These are phyloP conservation scores for Aleiodes testaceus DNA, from an alignment of 2,888 invertebrate species.

Conservation along the genomic window DNA sequence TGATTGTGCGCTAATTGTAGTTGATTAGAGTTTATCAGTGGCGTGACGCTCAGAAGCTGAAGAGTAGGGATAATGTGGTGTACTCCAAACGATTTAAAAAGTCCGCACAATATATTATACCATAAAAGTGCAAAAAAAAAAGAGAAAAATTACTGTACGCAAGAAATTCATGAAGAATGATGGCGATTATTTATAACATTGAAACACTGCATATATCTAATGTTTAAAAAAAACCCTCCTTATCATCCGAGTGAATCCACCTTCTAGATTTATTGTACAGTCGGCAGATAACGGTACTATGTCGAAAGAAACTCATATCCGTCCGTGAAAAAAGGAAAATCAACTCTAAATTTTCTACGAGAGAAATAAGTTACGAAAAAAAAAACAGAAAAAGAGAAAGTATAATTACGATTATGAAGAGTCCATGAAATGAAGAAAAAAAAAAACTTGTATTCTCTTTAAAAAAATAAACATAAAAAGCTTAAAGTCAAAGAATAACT, in stretches of 20 bases:
- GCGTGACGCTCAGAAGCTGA: conserved; percentile 15
- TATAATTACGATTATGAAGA: background rate
- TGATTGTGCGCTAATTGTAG: conserved; percentile 38
- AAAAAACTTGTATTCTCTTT: no score
- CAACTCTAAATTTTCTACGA: background rate
- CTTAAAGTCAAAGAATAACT: no score
- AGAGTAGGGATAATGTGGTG: background rate
- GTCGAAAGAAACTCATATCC: background rate
- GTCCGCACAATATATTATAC: no score
- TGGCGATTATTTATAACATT: conserved; percentile 17
- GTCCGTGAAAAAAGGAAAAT: background rate
- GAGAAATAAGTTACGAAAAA: background rate
- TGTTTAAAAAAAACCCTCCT: background rate
- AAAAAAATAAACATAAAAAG: no score
- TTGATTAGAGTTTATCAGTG: conserved; percentile 42
- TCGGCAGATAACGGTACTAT: conserved; percentile 9
- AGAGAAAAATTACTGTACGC: background rate
- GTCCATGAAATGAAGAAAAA: no score
- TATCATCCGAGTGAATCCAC: conserved; percentile 9
- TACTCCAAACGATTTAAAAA: no score
- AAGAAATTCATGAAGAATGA: conserved; percentile 24
- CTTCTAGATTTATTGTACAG: conserved; percentile 25
- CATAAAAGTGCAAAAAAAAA: background rate
- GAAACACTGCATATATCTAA: conserved; percentile 4
- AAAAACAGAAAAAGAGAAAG: background rate